Percentiles rank a stretch among this genome's conserved stretches.
These are phyloP conservation scores for Ceyx melanurus DNA, from an alignment of 2,113 vertebrate species.

Conservation along the genomic window DNA sequence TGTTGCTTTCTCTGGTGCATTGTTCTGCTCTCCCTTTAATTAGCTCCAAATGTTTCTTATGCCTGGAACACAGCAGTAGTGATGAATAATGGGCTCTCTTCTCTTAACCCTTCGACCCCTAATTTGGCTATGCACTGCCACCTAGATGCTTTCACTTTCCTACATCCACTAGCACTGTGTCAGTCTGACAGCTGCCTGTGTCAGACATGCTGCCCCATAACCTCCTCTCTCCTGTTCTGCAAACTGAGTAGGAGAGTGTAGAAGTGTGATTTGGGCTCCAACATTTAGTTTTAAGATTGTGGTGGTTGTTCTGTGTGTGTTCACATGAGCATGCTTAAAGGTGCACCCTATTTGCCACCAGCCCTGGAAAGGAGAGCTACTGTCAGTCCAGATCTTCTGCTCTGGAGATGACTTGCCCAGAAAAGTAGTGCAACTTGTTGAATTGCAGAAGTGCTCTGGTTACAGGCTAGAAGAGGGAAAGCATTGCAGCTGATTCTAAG, in stretches of 20 bases:
- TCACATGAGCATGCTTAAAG: neutral
- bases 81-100: slow-evolving; percentile 61
- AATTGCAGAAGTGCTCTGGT: neutral
- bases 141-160: slow-evolving; percentile 45
- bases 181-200: neutral
- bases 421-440: neutral
- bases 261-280: neutral
- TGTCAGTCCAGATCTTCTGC: neutral
- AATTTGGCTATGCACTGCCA: slow-evolving; percentile 34
- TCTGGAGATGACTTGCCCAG: neutral
- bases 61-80: slow-evolving; percentile 48
- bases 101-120: slow-evolving; percentile 58
- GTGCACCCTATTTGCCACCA: no score
- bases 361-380: neutral
- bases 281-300: neutral
- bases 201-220: slow-evolving; percentile 1
- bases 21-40: slow-evolving; percentile 64
- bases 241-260: neutral
- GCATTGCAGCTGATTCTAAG: neutral
- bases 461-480: neutral
- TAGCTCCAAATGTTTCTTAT: slow-evolving; percentile 69
- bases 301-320: neutral
- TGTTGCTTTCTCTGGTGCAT: slow-evolving; percentile 69
- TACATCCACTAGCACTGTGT: neutral
- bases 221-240: neutral